Base-by-base conservation (phyloP, 2,888 invertebrate species). In the Trissolcus brochymenae region DNA sequence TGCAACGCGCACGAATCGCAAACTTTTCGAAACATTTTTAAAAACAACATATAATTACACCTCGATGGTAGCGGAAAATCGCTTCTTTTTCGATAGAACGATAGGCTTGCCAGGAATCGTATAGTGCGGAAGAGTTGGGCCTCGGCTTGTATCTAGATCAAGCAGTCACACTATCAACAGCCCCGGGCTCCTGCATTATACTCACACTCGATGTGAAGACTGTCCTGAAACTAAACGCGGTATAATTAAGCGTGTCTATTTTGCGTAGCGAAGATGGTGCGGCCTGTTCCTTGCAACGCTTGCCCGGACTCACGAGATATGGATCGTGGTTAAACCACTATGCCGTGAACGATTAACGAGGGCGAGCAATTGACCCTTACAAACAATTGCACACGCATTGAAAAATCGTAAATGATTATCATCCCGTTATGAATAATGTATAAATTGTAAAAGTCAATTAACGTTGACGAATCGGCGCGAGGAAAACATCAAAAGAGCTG, bases 261-360 rank as follows among this genome's bases (percentile, higher is more conserved):
- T 84, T 79, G 77, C 81, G 76, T 72, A 66, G 66, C 51, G 78
- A 80, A 83, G 81, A 82, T 79, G 70, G 67, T 73, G 80, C 81
- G 81, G 82, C 81, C 81, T 73, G 76, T 77, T 81, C 54, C 71
- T 76, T 41, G 43, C 78, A 81, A 81, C 79, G 82, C 79, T 82
- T 76, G 79, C 80, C 78, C 81, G 80, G 77, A 78, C 80, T 76
- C 74, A 73, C 74, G 78, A 83, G 85, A 86, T 85, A 85, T 78
- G 76, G 74, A 85, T 85, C 85, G 78, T 56, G 79, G 76, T 79
- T 81, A 78, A 82, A 81, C 79, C 82, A 82, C 79, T 75, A 67
- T 70, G 53, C 79, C 79, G 80, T 81, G 83, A 85, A 83, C 84
- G 83, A 85, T 86, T 84, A 85, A 85, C 84, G 82, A 81, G 83